phyloP scores from a whole-genome alignment of 2,113 vertebrate species.

The Thalassoma bifasciatum region DNA sequence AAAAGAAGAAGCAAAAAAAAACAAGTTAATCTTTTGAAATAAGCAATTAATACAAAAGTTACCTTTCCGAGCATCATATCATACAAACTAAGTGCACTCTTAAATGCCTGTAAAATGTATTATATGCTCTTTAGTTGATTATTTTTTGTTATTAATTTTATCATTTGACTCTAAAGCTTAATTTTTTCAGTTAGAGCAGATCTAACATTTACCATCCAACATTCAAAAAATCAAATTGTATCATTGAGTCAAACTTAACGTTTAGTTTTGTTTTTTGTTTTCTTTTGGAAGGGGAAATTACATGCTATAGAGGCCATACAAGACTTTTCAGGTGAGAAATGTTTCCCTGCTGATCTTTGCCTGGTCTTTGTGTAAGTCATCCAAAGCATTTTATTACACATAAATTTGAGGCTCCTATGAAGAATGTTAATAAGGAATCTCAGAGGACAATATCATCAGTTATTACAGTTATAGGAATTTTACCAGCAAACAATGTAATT shows the following conservation, averaged over 20 bases:
- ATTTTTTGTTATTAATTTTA: too few species aligned
- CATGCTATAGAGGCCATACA: constrained; percentile 24
- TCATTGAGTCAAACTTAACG: too few species aligned
- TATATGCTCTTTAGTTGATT: neutral
- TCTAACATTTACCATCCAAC: neutral
- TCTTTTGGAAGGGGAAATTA: constrained; percentile 10
- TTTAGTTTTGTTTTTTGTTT: too few species aligned
- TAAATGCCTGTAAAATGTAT: neutral
- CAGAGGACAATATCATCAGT: constrained; percentile 75
- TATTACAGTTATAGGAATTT: constrained; percentile 69
- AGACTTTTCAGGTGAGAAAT: constrained; percentile 39
- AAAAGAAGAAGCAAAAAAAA: too few species aligned
- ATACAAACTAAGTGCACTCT: neutral
- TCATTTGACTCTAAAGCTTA: too few species aligned
- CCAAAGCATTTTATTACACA: constrained; percentile 58
- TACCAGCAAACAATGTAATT: constrained; percentile 68
- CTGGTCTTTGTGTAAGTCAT: constrained; percentile 58
- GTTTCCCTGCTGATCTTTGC: constrained; percentile 21
- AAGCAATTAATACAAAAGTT: neutral
- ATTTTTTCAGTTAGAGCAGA: neutral
- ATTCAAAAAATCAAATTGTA: constrained; percentile 17
- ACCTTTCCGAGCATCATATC: neutral
- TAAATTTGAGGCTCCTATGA: constrained; percentile 62
- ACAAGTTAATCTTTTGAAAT: neutral
- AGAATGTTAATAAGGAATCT: constrained; percentile 77